phyloP scores from a whole-genome alignment of 1,140 invertebrate genomes.

The Drosophila kepulauana region DNA sequence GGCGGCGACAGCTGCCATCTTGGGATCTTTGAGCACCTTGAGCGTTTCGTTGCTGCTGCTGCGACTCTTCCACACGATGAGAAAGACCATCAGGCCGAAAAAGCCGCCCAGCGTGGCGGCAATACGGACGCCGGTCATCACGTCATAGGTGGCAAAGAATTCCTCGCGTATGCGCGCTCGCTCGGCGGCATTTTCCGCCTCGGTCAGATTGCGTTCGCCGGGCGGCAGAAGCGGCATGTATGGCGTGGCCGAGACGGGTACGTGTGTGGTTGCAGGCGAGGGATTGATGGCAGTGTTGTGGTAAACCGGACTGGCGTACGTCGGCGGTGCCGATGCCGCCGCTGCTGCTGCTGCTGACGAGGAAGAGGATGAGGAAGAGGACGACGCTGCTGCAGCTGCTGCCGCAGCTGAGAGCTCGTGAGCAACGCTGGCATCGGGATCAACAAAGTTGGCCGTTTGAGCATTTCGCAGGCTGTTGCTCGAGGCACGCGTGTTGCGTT shows the following conservation, averaged over 20 bases:
- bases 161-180: slow-evolving; percentile 89
- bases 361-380: slow-evolving; percentile 7
- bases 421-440: slow-evolving; percentile 50
- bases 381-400: slow-evolving; percentile 57
- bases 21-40: slow-evolving; percentile 87
- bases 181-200: slow-evolving; percentile 68
- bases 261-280: slow-evolving; percentile 48
- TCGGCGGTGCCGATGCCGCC: slow-evolving; percentile 69
- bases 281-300: slow-evolving; percentile 46
- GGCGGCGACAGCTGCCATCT: slow-evolving; percentile 88
- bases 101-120: slow-evolving; percentile 95
- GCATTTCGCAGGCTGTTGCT: slow-evolving; percentile 29
- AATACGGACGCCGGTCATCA: slow-evolving; percentile 95
- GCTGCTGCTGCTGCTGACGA: neutral
- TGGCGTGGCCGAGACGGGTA: slow-evolving; percentile 59
- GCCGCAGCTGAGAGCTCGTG: slow-evolving; percentile 34
- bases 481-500: slow-evolving; percentile 52
- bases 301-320: slow-evolving; percentile 45
- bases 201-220: slow-evolving; percentile 73
- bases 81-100: slow-evolving; percentile 94
- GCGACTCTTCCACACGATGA: slow-evolving; percentile 94
- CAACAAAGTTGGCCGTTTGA: slow-evolving; percentile 53
- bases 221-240: slow-evolving; percentile 70
- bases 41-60: slow-evolving; percentile 90
- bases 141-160: slow-evolving; percentile 95